Evolutionary conservation across 2,888 invertebrate species (phyloP).

Genomic region (Dicyrtomina minuta): DNA sequence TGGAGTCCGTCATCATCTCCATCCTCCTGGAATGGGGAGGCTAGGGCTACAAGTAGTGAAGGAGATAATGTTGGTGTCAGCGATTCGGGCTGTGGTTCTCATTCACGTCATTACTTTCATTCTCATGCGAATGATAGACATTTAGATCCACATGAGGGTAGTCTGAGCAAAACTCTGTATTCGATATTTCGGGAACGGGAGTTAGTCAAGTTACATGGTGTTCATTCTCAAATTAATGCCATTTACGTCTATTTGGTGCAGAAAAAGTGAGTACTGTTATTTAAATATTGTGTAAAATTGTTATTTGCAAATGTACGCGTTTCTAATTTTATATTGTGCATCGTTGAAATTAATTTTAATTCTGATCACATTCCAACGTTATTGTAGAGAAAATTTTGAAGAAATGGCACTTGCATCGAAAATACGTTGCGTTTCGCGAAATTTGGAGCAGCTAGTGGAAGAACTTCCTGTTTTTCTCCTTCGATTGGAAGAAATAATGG

Average conservation of each 20-base stretch:
- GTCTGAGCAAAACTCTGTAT: constrained; percentile 51
- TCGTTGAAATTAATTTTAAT: no score
- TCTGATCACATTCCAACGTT: no score
- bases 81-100: no score
- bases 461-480: constrained; percentile 65
- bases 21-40: background rate
- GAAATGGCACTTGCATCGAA: constrained; percentile 65
- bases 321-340: no score
- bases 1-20: background rate
- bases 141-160: constrained; percentile 9
- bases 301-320: no score
- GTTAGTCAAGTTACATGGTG: constrained; percentile 61
- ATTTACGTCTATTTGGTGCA: constrained; percentile 61
- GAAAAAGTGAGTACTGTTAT: constrained; percentile 64
- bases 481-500: constrained; percentile 65
- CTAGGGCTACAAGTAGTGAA: background rate
- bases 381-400: constrained; percentile 63
- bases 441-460: constrained; percentile 65
- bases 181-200: constrained; percentile 62
- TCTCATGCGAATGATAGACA: background rate
- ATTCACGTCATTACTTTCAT: background rate
- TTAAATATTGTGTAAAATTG: no score
- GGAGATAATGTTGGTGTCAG: no score
- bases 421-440: constrained; percentile 64
- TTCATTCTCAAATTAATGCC: constrained; percentile 62